Conservation (phyloP, 37 sponge, comb jelly and placozoan genomes). For the Dysidea cf. avara region DNA sequence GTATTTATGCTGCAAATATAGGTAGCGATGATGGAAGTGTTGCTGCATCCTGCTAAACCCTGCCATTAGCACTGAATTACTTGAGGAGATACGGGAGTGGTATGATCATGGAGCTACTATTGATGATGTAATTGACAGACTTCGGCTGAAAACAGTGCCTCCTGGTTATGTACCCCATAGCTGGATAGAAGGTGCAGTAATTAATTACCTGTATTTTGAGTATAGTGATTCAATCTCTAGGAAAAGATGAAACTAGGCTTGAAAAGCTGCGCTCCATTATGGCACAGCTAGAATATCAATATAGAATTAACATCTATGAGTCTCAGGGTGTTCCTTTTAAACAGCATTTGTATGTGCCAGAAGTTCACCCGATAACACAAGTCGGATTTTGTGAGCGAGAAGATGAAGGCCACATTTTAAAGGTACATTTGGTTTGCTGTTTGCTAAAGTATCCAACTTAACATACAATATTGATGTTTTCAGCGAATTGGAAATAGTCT, state of each 20-base stretch:
- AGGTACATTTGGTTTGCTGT: constrained; percentile 1
- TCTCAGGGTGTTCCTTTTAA: constrained; percentile 18
- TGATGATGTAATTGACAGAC: background rate
- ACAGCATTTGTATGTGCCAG: constrained; percentile 22
- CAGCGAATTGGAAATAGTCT: background rate
- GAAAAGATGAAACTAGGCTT: background rate
- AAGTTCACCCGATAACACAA: constrained; percentile 15
- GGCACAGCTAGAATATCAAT: constrained; percentile 8
- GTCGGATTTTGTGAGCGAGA: no score
- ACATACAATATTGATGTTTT: background rate
- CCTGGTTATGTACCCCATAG: background rate
- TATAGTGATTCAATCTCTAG: no score
- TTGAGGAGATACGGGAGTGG: constrained; percentile 6
- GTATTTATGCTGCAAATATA: no score
- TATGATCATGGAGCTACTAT: background rate
- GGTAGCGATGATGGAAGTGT: constrained; percentile 29
- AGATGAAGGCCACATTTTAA: no score
- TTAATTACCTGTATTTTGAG: background rate
- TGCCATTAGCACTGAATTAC: background rate
- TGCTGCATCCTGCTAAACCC: background rate
- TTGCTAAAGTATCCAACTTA: no score
- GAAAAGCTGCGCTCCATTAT: constrained; percentile 28
- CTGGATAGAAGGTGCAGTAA: background rate
- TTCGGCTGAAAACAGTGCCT: constrained; percentile 5
- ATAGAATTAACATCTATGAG: constrained; percentile 11